These are phyloP conservation scores for Pogona vitticeps DNA, from an alignment of 2,113 vertebrate species.

Conservation along the genomic window DNA sequence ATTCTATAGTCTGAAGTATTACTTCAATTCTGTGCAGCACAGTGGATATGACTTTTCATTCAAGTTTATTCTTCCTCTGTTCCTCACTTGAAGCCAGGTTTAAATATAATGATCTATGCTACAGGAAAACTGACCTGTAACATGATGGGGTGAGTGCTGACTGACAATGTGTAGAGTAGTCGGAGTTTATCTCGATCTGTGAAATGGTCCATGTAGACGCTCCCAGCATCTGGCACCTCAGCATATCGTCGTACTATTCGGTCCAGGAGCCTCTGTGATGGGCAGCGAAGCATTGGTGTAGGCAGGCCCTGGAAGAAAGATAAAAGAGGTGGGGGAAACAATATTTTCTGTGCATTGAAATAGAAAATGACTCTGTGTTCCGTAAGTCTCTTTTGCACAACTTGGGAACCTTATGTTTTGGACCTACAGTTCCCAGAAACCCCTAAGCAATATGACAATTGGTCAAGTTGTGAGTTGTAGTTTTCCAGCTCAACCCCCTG, in stretches of 20 bases:
- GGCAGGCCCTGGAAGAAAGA: slow-evolving; percentile 75
- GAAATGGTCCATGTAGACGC: slow-evolving; percentile 87
- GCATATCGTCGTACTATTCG: slow-evolving; percentile 84
- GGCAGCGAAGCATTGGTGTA: slow-evolving; percentile 81
- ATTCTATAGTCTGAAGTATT: background rate
- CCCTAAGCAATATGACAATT: no score
- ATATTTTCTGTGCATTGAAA: background rate
- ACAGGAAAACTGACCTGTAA: slow-evolving; percentile 74
- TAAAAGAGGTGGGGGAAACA: accelerated
- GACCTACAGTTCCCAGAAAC: no score
- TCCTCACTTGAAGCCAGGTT: background rate
- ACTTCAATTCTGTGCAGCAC: background rate
- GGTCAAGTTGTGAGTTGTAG: no score
- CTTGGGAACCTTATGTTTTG: background rate
- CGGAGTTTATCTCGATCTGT: slow-evolving; percentile 80
- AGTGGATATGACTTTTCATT: background rate
- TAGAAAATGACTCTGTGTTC: background rate
- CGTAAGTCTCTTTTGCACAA: background rate
- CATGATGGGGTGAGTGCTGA: slow-evolving; percentile 83
- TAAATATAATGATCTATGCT: background rate
- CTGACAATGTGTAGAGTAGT: slow-evolving; percentile 83
- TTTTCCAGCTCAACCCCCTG: no score
- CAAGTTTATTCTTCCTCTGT: background rate
- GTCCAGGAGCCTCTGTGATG: slow-evolving; percentile 84
- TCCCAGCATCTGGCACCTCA: slow-evolving; percentile 83